Conservation (phyloP, 2,113 vertebrate genomes). For the Syrmaticus mikado region DNA sequence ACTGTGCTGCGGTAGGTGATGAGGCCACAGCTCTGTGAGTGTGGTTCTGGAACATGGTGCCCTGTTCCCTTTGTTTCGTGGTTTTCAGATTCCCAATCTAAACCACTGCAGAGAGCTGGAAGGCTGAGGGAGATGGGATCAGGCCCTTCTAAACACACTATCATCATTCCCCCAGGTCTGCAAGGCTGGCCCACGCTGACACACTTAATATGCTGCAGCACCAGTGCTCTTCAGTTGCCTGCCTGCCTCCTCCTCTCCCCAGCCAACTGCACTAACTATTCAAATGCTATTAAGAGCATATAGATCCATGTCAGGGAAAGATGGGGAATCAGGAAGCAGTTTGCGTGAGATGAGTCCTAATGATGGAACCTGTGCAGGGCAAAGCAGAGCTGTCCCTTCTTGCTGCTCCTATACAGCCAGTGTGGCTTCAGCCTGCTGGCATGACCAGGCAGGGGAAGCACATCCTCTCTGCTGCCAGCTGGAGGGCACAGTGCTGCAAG, state of each 20-base stretch:
- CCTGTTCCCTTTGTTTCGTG: background rate
- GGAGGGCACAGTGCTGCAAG: background rate
- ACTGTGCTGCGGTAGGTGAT: background rate
- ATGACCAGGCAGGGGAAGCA: background rate
- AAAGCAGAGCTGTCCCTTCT: background rate
- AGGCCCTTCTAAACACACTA: background rate
- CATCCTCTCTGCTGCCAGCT: background rate
- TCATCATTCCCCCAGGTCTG: background rate
- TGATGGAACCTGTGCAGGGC: background rate
- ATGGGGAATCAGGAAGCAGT: background rate
- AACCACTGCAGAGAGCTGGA: background rate
- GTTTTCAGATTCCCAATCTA: background rate
- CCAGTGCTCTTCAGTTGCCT: background rate
- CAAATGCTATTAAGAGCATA: background rate
- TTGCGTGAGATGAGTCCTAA: background rate
- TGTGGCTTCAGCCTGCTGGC: background rate
- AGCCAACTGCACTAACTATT: background rate
- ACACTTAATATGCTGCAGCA: background rate
- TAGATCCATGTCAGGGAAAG: background rate
- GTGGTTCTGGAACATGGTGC: background rate
- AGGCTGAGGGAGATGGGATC: background rate
- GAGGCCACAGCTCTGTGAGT: accelerated
- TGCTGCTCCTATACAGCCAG: background rate
- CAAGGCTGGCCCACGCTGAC: background rate
- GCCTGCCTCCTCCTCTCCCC: background rate